A percentile compares a stretch with the other conserved stretches of the same genome.
These are phyloP conservation scores for Molorchus minor DNA, from an alignment of 2,888 invertebrate species.

Conservation along the genomic window DNA sequence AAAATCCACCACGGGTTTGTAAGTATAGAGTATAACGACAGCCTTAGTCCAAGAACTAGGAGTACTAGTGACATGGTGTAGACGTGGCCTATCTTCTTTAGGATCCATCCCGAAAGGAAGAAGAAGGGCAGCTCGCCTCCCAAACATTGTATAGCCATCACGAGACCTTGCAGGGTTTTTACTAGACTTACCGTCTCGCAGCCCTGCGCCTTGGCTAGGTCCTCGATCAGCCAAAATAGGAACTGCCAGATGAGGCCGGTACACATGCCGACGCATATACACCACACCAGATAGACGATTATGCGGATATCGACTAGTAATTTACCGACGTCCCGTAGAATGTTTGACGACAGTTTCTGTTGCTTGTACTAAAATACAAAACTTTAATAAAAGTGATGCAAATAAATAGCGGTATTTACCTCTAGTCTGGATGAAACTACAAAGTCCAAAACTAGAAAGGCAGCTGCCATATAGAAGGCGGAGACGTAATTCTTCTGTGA, in stretches of 20 bases:
- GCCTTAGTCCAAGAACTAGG: conserved; percentile 80
- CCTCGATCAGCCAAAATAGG: conserved; percentile 85
- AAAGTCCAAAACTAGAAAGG: conserved; percentile 73
- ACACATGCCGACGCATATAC: conserved; percentile 82
- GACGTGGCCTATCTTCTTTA: conserved; percentile 82
- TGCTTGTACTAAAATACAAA: conserved; percentile 68
- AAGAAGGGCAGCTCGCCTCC: conserved; percentile 87
- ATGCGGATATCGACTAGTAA: conserved; percentile 74
- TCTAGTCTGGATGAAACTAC: conserved; percentile 72
- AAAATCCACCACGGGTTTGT: conserved; percentile 85
- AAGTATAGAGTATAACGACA: conserved; percentile 82
- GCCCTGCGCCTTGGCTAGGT: conserved; percentile 66
- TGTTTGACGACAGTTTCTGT: conserved; percentile 72
- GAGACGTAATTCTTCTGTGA: conserved; percentile 77
- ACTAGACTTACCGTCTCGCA: conserved; percentile 59
- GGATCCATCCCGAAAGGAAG: conserved; percentile 81
- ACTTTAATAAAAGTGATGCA: not conserved
- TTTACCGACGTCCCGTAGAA: conserved; percentile 73
- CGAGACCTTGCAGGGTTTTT: conserved; percentile 63
- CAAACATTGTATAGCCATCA: conserved; percentile 72
- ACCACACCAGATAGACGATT: conserved; percentile 80
- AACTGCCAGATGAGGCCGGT: conserved; percentile 90
- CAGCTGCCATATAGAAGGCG: conserved; percentile 81
- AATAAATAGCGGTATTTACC: conserved; percentile 59
- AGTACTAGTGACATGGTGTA: conserved; percentile 86